These are phyloP conservation scores for Platerodrilus igneus DNA, from an alignment of 2,888 invertebrate genomes.

Conservation along the genomic window DNA sequence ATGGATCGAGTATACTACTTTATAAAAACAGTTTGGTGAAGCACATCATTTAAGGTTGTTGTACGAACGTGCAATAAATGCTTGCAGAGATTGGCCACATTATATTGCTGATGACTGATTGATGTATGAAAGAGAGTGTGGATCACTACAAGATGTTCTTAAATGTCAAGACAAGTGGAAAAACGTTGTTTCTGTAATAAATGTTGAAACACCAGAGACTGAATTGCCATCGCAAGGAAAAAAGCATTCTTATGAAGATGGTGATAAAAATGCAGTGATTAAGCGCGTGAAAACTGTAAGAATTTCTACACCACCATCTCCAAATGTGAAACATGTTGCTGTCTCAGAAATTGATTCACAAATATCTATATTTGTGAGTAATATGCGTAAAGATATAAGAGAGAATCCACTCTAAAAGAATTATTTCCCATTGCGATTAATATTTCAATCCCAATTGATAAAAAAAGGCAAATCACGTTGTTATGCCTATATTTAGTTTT, in stretches of 20 bases:
- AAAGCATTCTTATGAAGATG: too few species aligned
- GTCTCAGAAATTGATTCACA: constrained; percentile 39
- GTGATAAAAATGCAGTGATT: constrained; percentile 35
- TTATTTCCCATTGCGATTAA: constrained; percentile 61
- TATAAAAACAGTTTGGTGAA: constrained; percentile 64
- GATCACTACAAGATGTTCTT: constrained; percentile 56
- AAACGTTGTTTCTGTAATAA: constrained; percentile 40
- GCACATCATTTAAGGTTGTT: constrained; percentile 57
- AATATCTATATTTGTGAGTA: constrained; percentile 80
- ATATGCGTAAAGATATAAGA: constrained; percentile 68
- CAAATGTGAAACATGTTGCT: constrained; percentile 23
- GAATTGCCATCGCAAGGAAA: constrained; percentile 9
- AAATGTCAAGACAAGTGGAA: constrained; percentile 50
- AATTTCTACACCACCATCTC: constrained; percentile 37
- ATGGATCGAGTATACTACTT: constrained; percentile 63
- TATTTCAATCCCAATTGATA: constrained; percentile 66
- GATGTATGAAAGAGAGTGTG: constrained; percentile 78
- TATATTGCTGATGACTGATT: constrained; percentile 69
- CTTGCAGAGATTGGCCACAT: constrained; percentile 70
- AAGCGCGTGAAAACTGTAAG: constrained; percentile 26
- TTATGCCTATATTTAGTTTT: constrained; percentile 59
- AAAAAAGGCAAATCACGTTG: constrained; percentile 68
- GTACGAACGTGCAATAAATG: constrained; percentile 56
- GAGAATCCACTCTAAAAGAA: constrained; percentile 45
- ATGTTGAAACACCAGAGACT: constrained; percentile 23